phyloP scores from a whole-genome alignment of 1,140 invertebrate genomes.

The Drosophila punjabiensis region DNA sequence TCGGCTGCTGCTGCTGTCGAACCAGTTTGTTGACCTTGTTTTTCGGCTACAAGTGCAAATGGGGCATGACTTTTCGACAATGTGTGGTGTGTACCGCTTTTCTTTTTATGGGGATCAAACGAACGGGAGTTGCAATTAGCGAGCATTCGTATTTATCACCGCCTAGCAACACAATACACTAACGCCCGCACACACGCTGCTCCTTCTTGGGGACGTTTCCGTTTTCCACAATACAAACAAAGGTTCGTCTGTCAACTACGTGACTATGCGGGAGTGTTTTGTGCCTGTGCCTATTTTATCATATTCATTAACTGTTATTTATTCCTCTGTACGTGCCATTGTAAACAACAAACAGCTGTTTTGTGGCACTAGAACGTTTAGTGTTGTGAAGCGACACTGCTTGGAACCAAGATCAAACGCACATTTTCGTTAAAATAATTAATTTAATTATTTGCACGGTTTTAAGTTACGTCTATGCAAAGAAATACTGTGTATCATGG shows the following conservation, averaged over 20 bases:
- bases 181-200: neutral
- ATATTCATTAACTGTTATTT: slow-evolving; percentile 36
- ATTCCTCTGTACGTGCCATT: slow-evolving; percentile 20
- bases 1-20: slow-evolving; percentile 48
- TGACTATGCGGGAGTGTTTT: slow-evolving; percentile 3
- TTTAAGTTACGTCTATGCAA: neutral
- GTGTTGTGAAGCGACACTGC: slow-evolving; percentile 44
- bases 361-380: slow-evolving; percentile 25
- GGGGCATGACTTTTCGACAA: slow-evolving; percentile 74
- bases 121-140: slow-evolving; percentile 38
- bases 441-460: too few species aligned
- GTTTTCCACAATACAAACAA: slow-evolving; percentile 33
- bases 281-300: slow-evolving; percentile 22
- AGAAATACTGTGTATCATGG: neutral
- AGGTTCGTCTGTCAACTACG: slow-evolving; percentile 8
- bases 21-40: slow-evolving; percentile 83
- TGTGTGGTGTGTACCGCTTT: slow-evolving; percentile 63
- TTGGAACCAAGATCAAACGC: slow-evolving; percentile 1
- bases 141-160: slow-evolving; percentile 27
- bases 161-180: slow-evolving; percentile 44
- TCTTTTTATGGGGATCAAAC: slow-evolving; percentile 38
- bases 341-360: slow-evolving; percentile 67
- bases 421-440: slow-evolving; percentile 18
- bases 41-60: slow-evolving; percentile 72
- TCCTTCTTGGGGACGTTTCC: slow-evolving; percentile 54